phyloP scores from a whole-genome alignment of 1,140 invertebrate species.

The Lepidurus apus region DNA sequence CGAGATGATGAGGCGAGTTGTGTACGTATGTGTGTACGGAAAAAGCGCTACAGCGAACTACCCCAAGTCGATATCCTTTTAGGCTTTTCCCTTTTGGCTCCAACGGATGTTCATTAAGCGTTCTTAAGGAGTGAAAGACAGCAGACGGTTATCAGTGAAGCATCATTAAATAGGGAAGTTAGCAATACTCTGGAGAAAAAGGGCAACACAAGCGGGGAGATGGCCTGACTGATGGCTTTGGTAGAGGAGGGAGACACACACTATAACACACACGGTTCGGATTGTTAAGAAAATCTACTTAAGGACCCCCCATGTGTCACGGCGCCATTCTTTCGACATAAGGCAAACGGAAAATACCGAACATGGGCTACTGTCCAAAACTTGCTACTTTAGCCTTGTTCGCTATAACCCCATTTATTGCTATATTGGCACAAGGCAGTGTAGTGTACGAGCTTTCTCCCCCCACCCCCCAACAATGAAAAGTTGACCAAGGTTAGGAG shows the following conservation, averaged over 20 bases:
- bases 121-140: constrained; percentile 19
- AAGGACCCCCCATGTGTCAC: background rate
- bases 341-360: too few relatives aligned
- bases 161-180: constrained; percentile 21
- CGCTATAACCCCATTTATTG: too few relatives aligned
- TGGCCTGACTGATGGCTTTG: background rate
- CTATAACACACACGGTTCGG: background rate
- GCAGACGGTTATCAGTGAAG: constrained; percentile 21
- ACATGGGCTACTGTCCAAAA: too few relatives aligned
- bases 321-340: too few relatives aligned
- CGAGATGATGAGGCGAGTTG: background rate
- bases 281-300: background rate
- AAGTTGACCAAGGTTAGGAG: too few relatives aligned
- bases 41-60: background rate
- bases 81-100: background rate
- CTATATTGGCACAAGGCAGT: too few relatives aligned
- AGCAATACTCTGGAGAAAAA: background rate
- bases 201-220: background rate
- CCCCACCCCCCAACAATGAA: too few relatives aligned
- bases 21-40: background rate
- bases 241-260: background rate
- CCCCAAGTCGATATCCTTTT: background rate
- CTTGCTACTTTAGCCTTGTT: too few relatives aligned
- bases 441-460: too few relatives aligned
- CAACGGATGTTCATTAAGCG: constrained; percentile 13